Evolutionary conservation across 2,888 invertebrate species (phyloP), one percentile per base, ranked within the genome.

Genomic region (Lumbricus terrestris): DNA sequence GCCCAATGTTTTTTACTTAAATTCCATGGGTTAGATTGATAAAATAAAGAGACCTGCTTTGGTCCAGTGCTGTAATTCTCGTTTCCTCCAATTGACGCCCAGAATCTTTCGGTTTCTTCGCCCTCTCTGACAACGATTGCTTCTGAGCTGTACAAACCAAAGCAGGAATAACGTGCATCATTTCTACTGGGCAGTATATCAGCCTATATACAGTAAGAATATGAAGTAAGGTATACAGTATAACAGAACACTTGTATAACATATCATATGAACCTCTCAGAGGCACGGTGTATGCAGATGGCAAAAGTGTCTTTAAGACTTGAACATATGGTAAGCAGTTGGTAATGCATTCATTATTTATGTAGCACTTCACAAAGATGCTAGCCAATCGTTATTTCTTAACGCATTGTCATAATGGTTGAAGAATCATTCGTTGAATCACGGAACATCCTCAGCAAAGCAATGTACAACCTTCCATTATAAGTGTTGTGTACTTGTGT

Each of bases 91-190:
- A 98, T 95, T n/a, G 96, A 96, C 23, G 96, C 94, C 97, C 97
- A 97, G 95, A 98, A 97, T 91, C 97, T 97, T 0, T 96, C 95
- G 92, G 96, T 96, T 94, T 98, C 98, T 94, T 97, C 97, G 29
- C 97, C 97, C 96, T 95, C 95, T 23, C 93, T 92, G 13, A 95
- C 92, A 83, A 93, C 91, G 15, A 92, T 91, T 35, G 38, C 18
- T 35, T 47, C 89, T 23, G 35, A 35, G 18, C 35, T 89, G 35
- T 33, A 34, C 29, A 69, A 29, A 89, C 3, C 88, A 38, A 88
- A 88, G 37, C 69, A 69, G 11, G n/a, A n/a, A n/a, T 8, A n/a
- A 69, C 13, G 16, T 69, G n/a, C 1, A 69, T 11, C 20, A 15
- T 23, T 40, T 40, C 15, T 40, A 40, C 8, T 40, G 40, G 47